phyloP scores from a whole-genome alignment of 1,140 invertebrate genomes.

The Papilio polyxenes region DNA sequence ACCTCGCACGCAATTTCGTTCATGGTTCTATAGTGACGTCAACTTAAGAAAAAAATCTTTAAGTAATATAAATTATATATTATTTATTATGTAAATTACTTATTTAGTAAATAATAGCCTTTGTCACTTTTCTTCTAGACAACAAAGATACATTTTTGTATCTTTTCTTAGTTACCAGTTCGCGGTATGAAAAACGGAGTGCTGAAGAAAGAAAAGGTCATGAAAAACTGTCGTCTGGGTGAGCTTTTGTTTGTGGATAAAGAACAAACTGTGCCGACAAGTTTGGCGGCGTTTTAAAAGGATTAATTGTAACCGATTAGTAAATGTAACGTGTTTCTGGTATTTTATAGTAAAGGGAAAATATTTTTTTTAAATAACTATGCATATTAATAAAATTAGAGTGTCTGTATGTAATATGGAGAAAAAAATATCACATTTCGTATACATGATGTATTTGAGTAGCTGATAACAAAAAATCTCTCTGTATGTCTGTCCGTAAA shows the following conservation, averaged over 20 bases:
- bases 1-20: too few relatives aligned
- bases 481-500: too few relatives aligned
- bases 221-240: neutral
- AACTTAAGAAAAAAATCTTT: neutral
- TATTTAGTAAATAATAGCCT: slow-evolving; percentile 4
- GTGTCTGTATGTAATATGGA: too few relatives aligned
- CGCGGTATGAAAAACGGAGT: neutral
- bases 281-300: neutral
- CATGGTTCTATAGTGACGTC: neutral
- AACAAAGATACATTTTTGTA: neutral
- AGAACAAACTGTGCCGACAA: slow-evolving; percentile 6
- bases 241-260: slow-evolving; percentile 12
- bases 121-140: neutral
- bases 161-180: neutral
- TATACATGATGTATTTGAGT: too few relatives aligned
- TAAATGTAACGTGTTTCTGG: neutral
- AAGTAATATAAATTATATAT: neutral
- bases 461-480: too few relatives aligned
- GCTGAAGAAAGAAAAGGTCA: neutral
- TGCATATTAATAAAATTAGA: too few relatives aligned
- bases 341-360: too few relatives aligned
- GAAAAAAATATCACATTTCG: too few relatives aligned
- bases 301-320: neutral
- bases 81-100: neutral
- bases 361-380: too few relatives aligned